Evolutionary conservation across 2,888 invertebrate species (phyloP).

Genomic region (Luperina testacea): DNA sequence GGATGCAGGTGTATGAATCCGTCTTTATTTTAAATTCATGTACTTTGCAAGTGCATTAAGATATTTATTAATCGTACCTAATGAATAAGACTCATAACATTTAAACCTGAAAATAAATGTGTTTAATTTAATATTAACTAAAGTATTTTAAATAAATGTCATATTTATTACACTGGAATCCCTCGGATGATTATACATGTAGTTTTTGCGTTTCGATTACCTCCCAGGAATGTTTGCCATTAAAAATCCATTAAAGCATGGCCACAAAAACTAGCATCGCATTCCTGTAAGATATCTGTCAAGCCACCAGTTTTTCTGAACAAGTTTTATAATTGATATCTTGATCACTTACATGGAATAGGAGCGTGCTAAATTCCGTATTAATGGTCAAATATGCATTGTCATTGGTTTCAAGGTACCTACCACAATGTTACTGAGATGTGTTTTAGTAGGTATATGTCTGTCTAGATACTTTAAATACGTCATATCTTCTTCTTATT

Average conservation of each 20-base stretch:
- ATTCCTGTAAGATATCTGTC: conserved; percentile 60
- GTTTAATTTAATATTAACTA: conserved; percentile 3
- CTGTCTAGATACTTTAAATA: not conserved
- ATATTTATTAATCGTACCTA: not conserved
- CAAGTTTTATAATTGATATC: conserved; percentile 61
- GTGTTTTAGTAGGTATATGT: not conserved
- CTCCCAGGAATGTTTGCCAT: conserved; percentile 62
- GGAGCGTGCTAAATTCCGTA: conserved; percentile 33
- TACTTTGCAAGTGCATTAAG: not conserved
- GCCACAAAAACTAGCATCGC: conserved; percentile 54
- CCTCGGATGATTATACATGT: conserved; percentile 35
- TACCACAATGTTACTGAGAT: not conserved
- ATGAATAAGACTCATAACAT: not conserved
- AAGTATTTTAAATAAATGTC: conserved; percentile 36
- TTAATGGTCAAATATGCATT: conserved; percentile 29
- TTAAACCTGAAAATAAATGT: not conserved
- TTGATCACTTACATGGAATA: conserved; percentile 54
- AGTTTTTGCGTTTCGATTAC: conserved; percentile 59
- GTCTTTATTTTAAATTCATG: not conserved
- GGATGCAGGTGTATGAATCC: not conserved
- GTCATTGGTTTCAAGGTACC: conserved; percentile 1
- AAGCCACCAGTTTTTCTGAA: conserved; percentile 49
- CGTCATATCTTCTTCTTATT: not conserved
- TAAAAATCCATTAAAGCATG: conserved; percentile 63
- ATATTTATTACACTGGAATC: conserved; percentile 53